phyloP scores from a whole-genome alignment of 2,888 invertebrate species.

The Ypsolopha sequella region DNA sequence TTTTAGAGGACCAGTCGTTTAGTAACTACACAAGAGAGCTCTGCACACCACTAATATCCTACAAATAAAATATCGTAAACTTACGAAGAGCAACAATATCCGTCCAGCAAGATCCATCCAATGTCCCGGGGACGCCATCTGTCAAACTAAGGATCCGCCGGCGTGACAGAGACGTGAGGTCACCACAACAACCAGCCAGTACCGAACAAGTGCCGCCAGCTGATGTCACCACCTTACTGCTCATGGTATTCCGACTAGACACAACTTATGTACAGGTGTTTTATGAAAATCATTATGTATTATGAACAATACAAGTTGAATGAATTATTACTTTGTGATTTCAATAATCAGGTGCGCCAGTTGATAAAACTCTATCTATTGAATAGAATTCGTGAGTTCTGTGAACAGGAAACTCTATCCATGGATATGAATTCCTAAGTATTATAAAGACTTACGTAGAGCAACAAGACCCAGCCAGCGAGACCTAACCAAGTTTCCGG shows the following conservation, averaged over 20 bases:
- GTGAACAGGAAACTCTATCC: no score
- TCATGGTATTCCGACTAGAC: no score
- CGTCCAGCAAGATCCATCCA: constrained; percentile 20
- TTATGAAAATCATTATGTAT: not conserved
- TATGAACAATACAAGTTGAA: no score
- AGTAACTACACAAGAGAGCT: no score
- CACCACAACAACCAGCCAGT: constrained; percentile 21
- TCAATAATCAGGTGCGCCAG: no score
- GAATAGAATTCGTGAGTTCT: no score
- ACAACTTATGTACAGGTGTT: not conserved
- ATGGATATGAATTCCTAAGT: not conserved
- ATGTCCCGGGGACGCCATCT: constrained; percentile 15
- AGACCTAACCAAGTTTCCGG: constrained; percentile 31
- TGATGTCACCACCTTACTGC: constrained; percentile 28
- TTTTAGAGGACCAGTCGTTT: no score
- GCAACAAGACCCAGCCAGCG: constrained; percentile 23
- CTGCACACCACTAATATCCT: not conserved
- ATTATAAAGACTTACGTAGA: constrained; percentile 15
- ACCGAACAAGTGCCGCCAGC: constrained; percentile 32
- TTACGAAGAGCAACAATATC: constrained; percentile 24
- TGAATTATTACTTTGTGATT: no score
- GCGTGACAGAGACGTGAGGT: constrained; percentile 18
- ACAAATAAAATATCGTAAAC: constrained; percentile 10
- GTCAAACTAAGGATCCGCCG: constrained; percentile 7
- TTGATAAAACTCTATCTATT: no score